Evolutionary conservation across 2,797 vertebrate genomes (phyloP).

Genomic region (Merluccius polli): DNA sequence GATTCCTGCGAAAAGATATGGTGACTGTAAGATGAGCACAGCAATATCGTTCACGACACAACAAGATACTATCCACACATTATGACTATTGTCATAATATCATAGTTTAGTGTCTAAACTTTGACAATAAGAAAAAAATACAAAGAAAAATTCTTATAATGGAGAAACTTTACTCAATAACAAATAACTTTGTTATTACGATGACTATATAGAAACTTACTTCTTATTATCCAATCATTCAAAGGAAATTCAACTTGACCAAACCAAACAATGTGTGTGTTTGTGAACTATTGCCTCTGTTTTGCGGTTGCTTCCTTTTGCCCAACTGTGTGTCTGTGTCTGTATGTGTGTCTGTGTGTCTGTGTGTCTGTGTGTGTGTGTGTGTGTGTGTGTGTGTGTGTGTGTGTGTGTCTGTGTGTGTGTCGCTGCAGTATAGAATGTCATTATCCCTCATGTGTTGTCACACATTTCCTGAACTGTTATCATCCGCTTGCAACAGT

Average conservation of each 20-base stretch:
- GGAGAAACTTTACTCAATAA: too few relatives aligned
- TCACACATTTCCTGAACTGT: constrained; percentile 42
- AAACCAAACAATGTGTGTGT: neutral
- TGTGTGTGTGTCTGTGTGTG: neutral
- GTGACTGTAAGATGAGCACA: neutral
- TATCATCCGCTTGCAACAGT: constrained; percentile 16
- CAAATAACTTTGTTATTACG: neutral
- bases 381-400: neutral
- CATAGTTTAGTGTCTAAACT: neutral
- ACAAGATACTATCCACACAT: neutral
- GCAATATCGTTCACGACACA: neutral
- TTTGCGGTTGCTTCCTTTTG: neutral
- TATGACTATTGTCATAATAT: neutral
- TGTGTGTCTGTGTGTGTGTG: neutral
- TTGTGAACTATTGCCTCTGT: too few relatives aligned
- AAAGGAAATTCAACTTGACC: neutral
- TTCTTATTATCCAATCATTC: neutral
- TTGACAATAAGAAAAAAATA: neutral
- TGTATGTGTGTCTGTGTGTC: too few relatives aligned
- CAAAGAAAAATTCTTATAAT: neutral
- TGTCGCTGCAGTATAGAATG: neutral
- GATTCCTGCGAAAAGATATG: constrained; percentile 66
- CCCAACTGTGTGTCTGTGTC: neutral
- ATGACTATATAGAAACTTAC: neutral
- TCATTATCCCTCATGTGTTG: neutral